Percentiles rank a stretch among this genome's conserved stretches.
Evolutionary conservation across 2,113 vertebrate genomes (phyloP).

Genomic region (Saimiri boliviensis): DNA sequence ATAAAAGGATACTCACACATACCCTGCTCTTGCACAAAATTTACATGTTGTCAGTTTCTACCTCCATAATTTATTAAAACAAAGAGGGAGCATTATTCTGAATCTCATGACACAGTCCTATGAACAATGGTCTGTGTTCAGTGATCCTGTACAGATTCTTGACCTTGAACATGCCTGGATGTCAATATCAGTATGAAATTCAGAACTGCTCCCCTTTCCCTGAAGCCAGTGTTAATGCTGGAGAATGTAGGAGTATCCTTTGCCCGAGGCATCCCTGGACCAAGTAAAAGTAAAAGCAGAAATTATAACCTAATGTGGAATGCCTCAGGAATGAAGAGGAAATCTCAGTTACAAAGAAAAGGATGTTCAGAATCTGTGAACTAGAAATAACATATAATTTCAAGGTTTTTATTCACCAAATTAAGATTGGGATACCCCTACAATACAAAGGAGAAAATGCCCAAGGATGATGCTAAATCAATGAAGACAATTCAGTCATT

Average conservation of each 20-base stretch:
- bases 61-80: background rate
- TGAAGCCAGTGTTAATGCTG: background rate
- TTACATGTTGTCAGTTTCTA: background rate
- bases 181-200: background rate
- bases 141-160: background rate
- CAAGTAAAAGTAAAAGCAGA: slow-evolving; percentile 57
- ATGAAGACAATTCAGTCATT: background rate
- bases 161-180: background rate
- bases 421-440: background rate
- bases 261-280: slow-evolving; percentile 26
- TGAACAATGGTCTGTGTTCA: background rate
- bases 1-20: background rate
- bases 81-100: background rate
- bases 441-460: background rate
- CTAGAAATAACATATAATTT: slow-evolving; percentile 43
- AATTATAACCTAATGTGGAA: slow-evolving; percentile 52
- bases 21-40: background rate
- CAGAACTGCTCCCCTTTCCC: slow-evolving; percentile 2
- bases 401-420: slow-evolving; percentile 34
- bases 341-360: slow-evolving; percentile 66
- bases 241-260: slow-evolving; percentile 23
- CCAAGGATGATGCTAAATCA: background rate
- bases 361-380: slow-evolving; percentile 64
- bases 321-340: slow-evolving; percentile 31
- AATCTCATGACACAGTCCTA: background rate